phyloP scores from a whole-genome alignment of 2,113 vertebrate genomes.

The Mirza zaza region DNA sequence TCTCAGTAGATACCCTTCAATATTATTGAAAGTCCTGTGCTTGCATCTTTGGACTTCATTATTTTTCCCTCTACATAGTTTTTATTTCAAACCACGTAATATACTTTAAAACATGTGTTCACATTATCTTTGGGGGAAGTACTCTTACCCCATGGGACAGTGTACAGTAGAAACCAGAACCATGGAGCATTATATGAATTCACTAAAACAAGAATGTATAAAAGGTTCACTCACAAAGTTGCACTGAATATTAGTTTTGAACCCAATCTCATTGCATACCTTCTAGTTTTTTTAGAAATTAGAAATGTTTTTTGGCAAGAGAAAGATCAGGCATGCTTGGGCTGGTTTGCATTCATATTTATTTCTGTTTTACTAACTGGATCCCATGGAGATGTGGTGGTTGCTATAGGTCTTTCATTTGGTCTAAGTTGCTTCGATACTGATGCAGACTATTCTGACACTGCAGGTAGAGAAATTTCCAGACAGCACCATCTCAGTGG shows the following conservation, averaged over 20 bases:
- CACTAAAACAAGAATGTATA: background rate
- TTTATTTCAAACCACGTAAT: constrained; percentile 27
- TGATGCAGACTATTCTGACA: background rate
- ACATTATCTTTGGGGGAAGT: background rate
- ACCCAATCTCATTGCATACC: background rate
- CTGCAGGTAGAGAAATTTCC: background rate
- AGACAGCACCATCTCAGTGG: background rate
- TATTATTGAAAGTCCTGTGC: background rate
- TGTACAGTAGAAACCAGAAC: background rate
- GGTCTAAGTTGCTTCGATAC: background rate
- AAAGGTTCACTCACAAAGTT: background rate
- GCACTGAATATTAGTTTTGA: background rate
- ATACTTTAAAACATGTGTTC: background rate
- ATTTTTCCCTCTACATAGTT: background rate
- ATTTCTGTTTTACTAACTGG: background rate
- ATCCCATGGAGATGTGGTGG: background rate
- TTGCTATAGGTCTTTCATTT: background rate
- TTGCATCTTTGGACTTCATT: background rate
- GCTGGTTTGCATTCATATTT: background rate
- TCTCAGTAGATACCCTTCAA: constrained; percentile 18
- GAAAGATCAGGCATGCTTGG: constrained; percentile 14
- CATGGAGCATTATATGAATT: background rate
- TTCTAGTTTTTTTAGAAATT: constrained; percentile 25
- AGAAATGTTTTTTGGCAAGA: background rate
- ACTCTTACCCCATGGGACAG: background rate